Evolutionary conservation across 35 echinoderm and acorn worm species (phyloP).

Genomic region (Hemicentrotus pulcherrimus): DNA sequence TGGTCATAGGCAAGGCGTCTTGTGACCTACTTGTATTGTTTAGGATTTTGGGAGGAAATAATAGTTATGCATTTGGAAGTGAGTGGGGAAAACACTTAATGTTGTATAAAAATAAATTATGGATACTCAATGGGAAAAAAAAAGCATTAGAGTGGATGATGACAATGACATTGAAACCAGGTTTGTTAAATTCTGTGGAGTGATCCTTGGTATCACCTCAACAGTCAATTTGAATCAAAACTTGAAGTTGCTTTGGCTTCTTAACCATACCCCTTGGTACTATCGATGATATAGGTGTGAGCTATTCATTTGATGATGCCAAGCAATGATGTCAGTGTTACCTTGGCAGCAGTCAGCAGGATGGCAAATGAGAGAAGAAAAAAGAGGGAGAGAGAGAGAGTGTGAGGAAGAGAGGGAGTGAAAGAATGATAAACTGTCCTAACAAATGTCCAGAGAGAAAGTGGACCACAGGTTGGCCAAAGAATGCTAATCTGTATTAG

Average conservation of each 20-base stretch:
- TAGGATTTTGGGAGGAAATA: too few relatives aligned
- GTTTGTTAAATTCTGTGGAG: too few relatives aligned
- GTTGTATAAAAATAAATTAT: too few relatives aligned
- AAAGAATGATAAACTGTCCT: not conserved
- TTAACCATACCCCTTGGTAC: not conserved
- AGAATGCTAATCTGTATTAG: constrained; percentile 56
- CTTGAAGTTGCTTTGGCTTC: not conserved
- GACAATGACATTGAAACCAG: too few relatives aligned
- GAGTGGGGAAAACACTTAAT: too few relatives aligned
- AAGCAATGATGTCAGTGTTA: constrained; percentile 2
- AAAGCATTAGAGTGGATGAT: too few relatives aligned
- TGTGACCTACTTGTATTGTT: too few relatives aligned
- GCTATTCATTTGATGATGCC: not conserved
- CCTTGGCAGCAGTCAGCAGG: not conserved
- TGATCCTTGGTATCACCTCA: not conserved
- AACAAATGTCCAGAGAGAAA: not conserved
- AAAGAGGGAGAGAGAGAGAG: not conserved
- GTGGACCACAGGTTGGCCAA: not conserved
- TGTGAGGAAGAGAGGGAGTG: not conserved
- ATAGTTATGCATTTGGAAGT: too few relatives aligned
- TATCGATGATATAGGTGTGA: not conserved
- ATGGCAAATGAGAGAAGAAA: not conserved
- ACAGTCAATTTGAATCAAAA: not conserved
- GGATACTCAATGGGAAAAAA: too few relatives aligned
- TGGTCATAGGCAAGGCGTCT: too few relatives aligned